Evolutionary conservation across 2,888 invertebrate species (phyloP).

Genomic region (Danaus chrysippus): DNA sequence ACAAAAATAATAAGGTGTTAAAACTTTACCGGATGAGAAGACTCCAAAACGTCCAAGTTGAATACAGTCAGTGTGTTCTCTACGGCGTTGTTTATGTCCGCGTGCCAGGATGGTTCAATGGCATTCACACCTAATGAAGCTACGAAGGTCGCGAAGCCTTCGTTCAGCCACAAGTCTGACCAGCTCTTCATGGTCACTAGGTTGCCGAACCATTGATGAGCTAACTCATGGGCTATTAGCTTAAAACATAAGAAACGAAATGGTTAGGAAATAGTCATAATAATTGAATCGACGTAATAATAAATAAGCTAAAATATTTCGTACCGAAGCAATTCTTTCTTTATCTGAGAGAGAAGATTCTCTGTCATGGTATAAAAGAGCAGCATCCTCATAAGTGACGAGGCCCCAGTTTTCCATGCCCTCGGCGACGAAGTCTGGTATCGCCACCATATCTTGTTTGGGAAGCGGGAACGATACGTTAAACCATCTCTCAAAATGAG

Average conservation of each 20-base stretch:
- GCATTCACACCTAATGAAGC: conserved; percentile 79
- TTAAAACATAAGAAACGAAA: conserved; percentile 28
- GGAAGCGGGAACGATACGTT: conserved; percentile 85
- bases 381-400: conserved; percentile 88
- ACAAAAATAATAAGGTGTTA: neutral
- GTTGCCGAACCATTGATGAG: conserved; percentile 90
- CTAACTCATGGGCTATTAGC: conserved; percentile 86
- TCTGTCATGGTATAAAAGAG: conserved; percentile 82
- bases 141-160: conserved; percentile 86
- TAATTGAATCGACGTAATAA: neutral
- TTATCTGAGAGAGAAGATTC: conserved; percentile 81
- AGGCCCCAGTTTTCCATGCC: conserved; percentile 90
- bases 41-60: conserved; percentile 83
- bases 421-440: conserved; percentile 88
- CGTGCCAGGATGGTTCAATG: conserved; percentile 83
- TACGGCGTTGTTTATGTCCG: conserved; percentile 69
- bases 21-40: conserved; percentile 85
- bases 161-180: conserved; percentile 89
- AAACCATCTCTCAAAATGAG: conserved; percentile 86
- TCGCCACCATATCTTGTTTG: conserved; percentile 89
- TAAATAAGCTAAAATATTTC: conserved; percentile 1
- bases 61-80: conserved; percentile 81
- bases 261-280: too few relatives aligned
- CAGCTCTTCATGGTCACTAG: conserved; percentile 91
- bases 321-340: conserved; percentile 80